These are phyloP conservation scores for Sinocyclocheilus grahami DNA, from an alignment of 2,113 vertebrate species.

Conservation along the genomic window DNA sequence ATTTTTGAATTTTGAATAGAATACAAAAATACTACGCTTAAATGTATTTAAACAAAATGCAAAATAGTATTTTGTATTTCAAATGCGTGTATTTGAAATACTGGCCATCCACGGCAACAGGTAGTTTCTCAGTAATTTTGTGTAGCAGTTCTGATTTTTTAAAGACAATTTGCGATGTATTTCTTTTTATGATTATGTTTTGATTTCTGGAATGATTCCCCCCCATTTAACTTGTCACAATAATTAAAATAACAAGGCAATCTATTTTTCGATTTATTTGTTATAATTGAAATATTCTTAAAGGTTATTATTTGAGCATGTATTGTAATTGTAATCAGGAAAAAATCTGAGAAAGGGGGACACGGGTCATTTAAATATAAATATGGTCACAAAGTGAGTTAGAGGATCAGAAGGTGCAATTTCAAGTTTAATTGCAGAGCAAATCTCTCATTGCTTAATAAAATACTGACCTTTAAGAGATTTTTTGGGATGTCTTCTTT, in stretches of 20 bases:
- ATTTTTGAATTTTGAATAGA: too few relatives aligned
- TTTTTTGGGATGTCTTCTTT: neutral
- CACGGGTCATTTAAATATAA: neutral
- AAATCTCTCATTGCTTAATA: neutral
- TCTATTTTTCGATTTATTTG: neutral
- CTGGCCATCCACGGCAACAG: neutral
- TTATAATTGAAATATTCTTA: neutral
- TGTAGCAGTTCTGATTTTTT: neutral
- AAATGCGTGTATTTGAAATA: too few relatives aligned
- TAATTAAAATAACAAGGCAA: neutral
- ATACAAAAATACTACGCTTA: too few relatives aligned
- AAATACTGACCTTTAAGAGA: neutral
- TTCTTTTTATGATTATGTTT: neutral
- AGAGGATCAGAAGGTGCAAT: neutral
- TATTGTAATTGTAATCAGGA: neutral
- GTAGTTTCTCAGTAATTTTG: neutral
- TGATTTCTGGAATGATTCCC: neutral
- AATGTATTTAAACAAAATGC: too few relatives aligned
- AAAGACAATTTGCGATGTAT: neutral
- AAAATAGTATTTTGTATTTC: too few relatives aligned
- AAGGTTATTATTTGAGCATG: neutral
- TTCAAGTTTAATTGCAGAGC: neutral
- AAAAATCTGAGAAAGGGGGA: neutral
- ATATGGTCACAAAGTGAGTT: neutral
- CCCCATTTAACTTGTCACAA: neutral